Conservation (phyloP, 2,797 vertebrate species). For the Falco concolor region DNA sequence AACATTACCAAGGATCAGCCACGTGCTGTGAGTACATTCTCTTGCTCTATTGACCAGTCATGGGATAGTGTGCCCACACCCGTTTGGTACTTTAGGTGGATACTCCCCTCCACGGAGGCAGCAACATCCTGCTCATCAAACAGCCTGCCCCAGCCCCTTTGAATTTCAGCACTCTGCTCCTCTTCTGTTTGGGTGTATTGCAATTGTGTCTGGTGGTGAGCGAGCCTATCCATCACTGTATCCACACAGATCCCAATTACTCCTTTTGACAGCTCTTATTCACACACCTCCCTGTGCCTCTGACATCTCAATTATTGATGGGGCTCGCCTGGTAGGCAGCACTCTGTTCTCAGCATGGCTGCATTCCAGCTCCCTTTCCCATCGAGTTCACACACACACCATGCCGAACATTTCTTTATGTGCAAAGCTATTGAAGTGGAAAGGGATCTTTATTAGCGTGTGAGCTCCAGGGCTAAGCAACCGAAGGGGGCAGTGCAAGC, state of each 20-base stretch:
- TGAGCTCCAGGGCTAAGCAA: not conserved
- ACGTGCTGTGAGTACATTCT: not conserved
- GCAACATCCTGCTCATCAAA: not conserved
- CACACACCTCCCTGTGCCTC: not conserved
- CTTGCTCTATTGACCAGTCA: not conserved
- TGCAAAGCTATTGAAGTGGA: constrained; percentile 26
- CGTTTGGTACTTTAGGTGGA: not conserved
- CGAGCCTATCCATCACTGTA: constrained; percentile 13
- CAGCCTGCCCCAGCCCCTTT: not conserved
- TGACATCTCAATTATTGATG: constrained; percentile 53
- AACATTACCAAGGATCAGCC: not conserved
- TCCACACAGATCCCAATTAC: constrained; percentile 27
- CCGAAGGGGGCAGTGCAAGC: not conserved
- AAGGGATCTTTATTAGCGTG: constrained; percentile 28
- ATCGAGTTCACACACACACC: not conserved
- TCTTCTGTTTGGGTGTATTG: not conserved
- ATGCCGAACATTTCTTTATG: not conserved
- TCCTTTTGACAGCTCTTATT: constrained; percentile 51
- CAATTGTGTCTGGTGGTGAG: not conserved
- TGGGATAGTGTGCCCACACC: not conserved
- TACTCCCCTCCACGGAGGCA: not conserved
- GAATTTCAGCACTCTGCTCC: not conserved
- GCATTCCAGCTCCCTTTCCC: constrained; percentile 46
- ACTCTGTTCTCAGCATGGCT: constrained; percentile 37
- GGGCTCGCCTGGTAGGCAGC: constrained; percentile 30